phyloP scores from a whole-genome alignment of 2,888 invertebrate species.

The Andrena hattorfiana region DNA sequence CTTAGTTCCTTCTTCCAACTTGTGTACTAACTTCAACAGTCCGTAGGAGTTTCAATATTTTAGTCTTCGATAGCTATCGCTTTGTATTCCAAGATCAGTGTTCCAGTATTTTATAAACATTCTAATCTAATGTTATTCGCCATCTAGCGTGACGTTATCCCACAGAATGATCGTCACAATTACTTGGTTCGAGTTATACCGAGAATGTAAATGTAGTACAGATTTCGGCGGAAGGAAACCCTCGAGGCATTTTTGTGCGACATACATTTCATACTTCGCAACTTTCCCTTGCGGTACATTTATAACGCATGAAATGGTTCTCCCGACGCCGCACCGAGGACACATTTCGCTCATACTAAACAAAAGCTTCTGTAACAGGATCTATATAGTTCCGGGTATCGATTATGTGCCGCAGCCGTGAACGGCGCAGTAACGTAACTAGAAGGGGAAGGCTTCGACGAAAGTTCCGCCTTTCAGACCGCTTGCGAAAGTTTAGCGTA shows the following conservation, averaged over 20 bases:
- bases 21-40: too few relatives aligned
- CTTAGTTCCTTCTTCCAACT: too few relatives aligned
- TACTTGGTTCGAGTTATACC: neutral
- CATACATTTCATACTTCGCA: neutral
- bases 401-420: conserved; percentile 54
- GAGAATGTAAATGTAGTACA: neutral
- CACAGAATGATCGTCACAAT: neutral
- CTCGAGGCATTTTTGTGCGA: neutral
- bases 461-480: conserved; percentile 14
- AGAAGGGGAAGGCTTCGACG: neutral
- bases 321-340: neutral
- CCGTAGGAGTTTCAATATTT: too few relatives aligned
- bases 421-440: conserved; percentile 27
- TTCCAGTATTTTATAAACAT: too few relatives aligned
- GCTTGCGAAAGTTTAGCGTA: neutral
- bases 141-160: too few relatives aligned
- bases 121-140: too few relatives aligned
- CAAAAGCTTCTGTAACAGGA: conserved; percentile 46
- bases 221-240: neutral
- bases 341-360: conserved; percentile 42
- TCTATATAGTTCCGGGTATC: conserved; percentile 47
- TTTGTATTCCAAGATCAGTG: too few relatives aligned
- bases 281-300: neutral
- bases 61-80: too few relatives aligned
- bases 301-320: conserved; percentile 5